Evolutionary conservation across 2,113 vertebrate species (phyloP), one percentile per base, ranked within the genome.

Genomic region (Dryoscopus gambensis): DNA sequence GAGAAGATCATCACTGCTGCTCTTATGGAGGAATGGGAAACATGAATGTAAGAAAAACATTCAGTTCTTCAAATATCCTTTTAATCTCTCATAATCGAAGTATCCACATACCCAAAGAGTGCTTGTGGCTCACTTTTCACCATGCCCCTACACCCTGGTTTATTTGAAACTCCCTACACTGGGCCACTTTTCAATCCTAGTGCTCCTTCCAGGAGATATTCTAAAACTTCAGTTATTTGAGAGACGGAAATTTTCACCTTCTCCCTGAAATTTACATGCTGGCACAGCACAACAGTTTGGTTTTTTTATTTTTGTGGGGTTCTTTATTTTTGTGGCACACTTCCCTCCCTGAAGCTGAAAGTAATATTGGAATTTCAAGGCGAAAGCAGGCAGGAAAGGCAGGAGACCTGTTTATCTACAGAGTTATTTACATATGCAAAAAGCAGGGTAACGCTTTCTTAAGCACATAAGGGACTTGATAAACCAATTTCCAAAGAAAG

Each of bases 231-330:
- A 42, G 0, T n/a, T 50, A 42, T 31, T 25, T 5, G 24, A 80
- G 28, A 49, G 35, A 73, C 4, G 24, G 40, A 35, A 73, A 21
- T 37, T 39, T 80, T 52, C 1, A 0, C 18, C 21, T 60, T 83
- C 30, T 8, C 40, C 39, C 21, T 31, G 13, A 17, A 52, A 42
- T 69, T 31, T 63, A 80, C 35, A 40, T 3, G 2, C 4, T 35
- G 20, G 39, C 13, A 55, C 20, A 27, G 30, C n/a, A 79, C 17
- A 35, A 11, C 5, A 2, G 0, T 50, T 75, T 27, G 16, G 0
- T 13, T 50, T 67, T 67, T 24, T 57, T 35, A 21, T 19, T 24
- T 49, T 63, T n/a, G 15, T 3, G 2, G 20, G 4, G 8, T 10
- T 65, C 13, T 46, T 78, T 70, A 12, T 79, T 52, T 39, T 79